Evolutionary conservation across 2,797 vertebrate species (phyloP).

Genomic region (Hydrocynus forskahlii): DNA sequence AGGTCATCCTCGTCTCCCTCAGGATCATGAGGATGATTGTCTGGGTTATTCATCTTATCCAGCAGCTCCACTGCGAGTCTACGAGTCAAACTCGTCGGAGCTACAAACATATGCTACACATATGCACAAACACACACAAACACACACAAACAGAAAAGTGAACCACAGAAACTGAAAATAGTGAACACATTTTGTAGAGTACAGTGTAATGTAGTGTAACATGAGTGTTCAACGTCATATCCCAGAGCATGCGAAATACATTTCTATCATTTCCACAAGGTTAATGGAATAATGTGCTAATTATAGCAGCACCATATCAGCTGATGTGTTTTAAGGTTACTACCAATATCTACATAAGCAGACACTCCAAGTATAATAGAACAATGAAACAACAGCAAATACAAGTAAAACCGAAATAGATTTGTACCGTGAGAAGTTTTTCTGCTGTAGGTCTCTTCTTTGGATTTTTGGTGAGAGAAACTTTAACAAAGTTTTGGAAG

Average conservation of each 20-base stretch:
- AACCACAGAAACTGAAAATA: not conserved
- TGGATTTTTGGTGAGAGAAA: slow-evolving; percentile 95
- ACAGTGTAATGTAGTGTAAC: not conserved
- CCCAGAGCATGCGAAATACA: too few species aligned
- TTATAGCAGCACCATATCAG: too few species aligned
- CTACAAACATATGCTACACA: slow-evolving; percentile 87
- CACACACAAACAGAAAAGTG: not conserved
- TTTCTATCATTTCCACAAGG: too few species aligned
- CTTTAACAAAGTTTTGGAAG: slow-evolving; percentile 97
- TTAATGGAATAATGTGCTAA: too few species aligned
- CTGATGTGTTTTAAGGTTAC: too few species aligned
- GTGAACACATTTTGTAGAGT: not conserved
- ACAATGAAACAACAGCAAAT: not conserved
- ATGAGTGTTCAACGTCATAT: too few species aligned
- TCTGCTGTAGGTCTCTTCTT: slow-evolving; percentile 97
- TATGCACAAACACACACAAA: slow-evolving; percentile 49
- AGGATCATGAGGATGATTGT: slow-evolving; percentile 87
- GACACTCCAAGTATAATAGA: too few species aligned
- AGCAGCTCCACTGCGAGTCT: slow-evolving; percentile 90
- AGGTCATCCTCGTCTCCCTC: slow-evolving; percentile 94
- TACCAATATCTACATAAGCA: too few species aligned
- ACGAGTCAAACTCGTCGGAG: slow-evolving; percentile 86
- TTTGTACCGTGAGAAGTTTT: slow-evolving; percentile 89
- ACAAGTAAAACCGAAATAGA: not conserved
- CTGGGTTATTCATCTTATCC: slow-evolving; percentile 96